phyloP scores from a whole-genome alignment of 2,888 invertebrate genomes.

The Dicyrtomina minuta region DNA sequence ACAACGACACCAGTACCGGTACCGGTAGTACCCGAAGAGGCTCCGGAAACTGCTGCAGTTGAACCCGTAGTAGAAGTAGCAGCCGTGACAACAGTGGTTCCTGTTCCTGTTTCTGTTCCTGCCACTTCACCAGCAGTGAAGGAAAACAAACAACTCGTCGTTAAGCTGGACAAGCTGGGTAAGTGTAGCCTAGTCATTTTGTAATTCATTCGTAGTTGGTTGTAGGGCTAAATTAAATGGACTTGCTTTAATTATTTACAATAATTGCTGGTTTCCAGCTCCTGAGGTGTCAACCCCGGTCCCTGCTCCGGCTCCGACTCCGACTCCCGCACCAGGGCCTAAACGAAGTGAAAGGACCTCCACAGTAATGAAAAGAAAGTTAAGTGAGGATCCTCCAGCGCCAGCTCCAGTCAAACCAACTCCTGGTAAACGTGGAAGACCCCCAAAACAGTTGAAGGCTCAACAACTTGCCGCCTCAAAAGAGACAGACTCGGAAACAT shows the following conservation, averaged over 20 bases:
- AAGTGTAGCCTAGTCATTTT: no score
- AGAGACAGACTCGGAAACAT: neutral
- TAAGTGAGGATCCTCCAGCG: neutral
- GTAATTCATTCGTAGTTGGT: no score
- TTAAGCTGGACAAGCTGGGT: conserved; percentile 2
- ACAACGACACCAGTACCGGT: no score
- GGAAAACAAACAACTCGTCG: neutral
- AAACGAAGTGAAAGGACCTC: no score
- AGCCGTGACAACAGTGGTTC: neutral
- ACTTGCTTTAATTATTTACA: no score
- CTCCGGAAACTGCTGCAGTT: neutral
- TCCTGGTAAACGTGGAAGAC: conserved; percentile 2
- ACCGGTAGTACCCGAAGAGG: no score
- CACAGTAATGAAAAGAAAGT: neutral
- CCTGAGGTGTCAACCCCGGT: no score
- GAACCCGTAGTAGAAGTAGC: neutral
- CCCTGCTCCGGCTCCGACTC: no score
- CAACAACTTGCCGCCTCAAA: neutral
- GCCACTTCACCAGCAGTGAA: neutral
- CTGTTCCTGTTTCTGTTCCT: no score
- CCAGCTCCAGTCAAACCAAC: neutral
- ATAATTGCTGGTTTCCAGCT: no score
- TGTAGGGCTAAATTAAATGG: no score
- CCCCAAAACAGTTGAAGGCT: neutral
- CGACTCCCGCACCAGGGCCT: no score